Evolutionary conservation across 2,888 invertebrate genomes (phyloP), one percentile per base, ranked within the genome.

Genomic region (Caenorhabditis uteleia): DNA sequence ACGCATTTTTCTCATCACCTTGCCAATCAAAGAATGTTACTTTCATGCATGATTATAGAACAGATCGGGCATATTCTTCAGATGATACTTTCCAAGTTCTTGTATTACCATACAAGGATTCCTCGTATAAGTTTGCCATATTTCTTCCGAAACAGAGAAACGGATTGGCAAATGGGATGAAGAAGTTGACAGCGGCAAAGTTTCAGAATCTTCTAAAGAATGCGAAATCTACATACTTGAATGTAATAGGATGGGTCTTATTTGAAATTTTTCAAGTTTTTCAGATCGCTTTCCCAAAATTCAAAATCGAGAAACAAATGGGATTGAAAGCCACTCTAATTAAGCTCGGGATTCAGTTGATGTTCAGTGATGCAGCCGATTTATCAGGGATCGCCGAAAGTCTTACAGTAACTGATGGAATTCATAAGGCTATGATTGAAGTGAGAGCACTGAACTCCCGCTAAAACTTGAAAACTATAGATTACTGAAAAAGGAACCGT

Each of bases 351-450:
- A 50, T 68, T 31, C 33, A 44, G 10, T 26, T 57, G 1, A 43
- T 65, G 12, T 64, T 68, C 47, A n/a, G 40, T 1, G 54, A 56
- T 12, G n/a, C 21, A 1, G 60, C 68, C 2, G 60, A 65, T 34
- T 31, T 68, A 5, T 49, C 47, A 3, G 65, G 58, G 18, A 57
- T 68, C 20, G 43, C 64, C 12, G 26, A 54, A 14, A 29, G 27
- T 8, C 34, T 80, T 26, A 47, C 60, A 7, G 67, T 81, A 25
- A 66, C 68, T n/a, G 68, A 79, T 21, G 77, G 70, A 33, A 40
- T 49, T 12, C 78, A 78, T 40, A 76, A 78, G 49, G 75, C 77
- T 1, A 56, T 76, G 20, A 70, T 78, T 50, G 76, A 78, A 57
- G 78, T 68, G n/a, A n/a, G n/a, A n/a, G n/a, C n/a, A n/a, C n/a